Evolutionary conservation across 2,113 vertebrate species (phyloP).

Genomic region (Pangasianodon hypophthalmus): DNA sequence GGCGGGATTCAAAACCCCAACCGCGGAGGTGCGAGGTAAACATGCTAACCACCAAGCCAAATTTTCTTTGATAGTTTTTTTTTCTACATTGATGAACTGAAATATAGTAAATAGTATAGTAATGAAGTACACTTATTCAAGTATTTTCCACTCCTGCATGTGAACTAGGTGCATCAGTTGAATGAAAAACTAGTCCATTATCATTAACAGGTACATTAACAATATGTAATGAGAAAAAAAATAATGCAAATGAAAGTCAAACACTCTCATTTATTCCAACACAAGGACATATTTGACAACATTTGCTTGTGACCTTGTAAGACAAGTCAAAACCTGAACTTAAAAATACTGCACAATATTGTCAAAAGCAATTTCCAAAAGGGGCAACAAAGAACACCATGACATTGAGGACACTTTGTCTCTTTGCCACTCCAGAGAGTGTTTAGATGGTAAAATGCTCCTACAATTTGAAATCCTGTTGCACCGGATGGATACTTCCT

Average conservation of each 20-base stretch:
- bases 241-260: background rate
- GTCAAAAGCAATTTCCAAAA: background rate
- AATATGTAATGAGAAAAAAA: background rate
- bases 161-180: background rate
- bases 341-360: background rate
- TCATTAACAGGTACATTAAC: background rate
- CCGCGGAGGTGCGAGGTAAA: too few relatives aligned
- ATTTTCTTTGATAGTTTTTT: too few relatives aligned
- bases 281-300: background rate
- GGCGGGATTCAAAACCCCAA: too few relatives aligned
- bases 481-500: background rate
- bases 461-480: background rate
- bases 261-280: background rate
- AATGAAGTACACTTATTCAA: background rate
- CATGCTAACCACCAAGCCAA: too few relatives aligned
- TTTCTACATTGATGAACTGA: too few relatives aligned
- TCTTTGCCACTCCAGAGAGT: conserved; percentile 67
- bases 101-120: background rate
- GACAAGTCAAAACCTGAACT: background rate
- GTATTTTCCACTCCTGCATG: background rate
- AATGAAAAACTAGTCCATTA: background rate
- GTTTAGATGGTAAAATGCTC: conserved; percentile 47
- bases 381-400: conserved; percentile 6
- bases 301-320: background rate
- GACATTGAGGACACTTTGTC: conserved; percentile 36